Evolutionary conservation across 2,113 vertebrate species (phyloP).

Genomic region (Eulemur macaco): DNA sequence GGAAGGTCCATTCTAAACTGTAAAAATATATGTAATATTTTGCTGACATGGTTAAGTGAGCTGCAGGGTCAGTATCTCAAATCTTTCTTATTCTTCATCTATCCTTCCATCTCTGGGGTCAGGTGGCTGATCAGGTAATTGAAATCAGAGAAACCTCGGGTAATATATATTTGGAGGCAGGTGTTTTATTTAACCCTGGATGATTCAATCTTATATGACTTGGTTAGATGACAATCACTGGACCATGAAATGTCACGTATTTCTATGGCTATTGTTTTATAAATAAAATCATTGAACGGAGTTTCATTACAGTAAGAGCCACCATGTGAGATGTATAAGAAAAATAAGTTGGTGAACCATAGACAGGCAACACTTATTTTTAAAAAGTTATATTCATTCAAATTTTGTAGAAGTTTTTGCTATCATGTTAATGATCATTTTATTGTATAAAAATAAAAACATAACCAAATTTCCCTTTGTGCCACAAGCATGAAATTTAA

Average conservation of each 20-base stretch:
- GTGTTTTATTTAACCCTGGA: slow-evolving; percentile 70
- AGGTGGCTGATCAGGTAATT: background rate
- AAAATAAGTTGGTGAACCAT: slow-evolving; percentile 43
- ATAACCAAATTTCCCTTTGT: background rate
- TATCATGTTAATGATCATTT: background rate
- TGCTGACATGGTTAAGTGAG: slow-evolving; percentile 29
- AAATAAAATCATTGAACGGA: slow-evolving; percentile 74
- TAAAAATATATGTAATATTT: background rate
- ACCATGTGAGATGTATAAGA: slow-evolving; percentile 19
- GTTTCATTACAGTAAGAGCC: slow-evolving; percentile 57
- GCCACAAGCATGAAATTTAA: background rate
- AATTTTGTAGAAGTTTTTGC: background rate
- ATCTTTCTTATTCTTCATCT: slow-evolving; percentile 34
- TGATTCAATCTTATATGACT: slow-evolving; percentile 63
- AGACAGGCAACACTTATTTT: background rate
- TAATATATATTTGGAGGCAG: slow-evolving; percentile 52
- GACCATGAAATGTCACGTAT: slow-evolving; percentile 74
- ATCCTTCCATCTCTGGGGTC: background rate
- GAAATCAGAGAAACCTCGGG: slow-evolving; percentile 62
- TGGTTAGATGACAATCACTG: slow-evolving; percentile 67
- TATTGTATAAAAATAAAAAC: background rate
- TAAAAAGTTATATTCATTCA: slow-evolving; percentile 32
- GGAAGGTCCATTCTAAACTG: slow-evolving; percentile 46
- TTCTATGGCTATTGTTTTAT: slow-evolving; percentile 70
- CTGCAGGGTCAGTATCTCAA: background rate